Evolutionary conservation across 2,113 vertebrate genomes (phyloP).

Genomic region (Dissostichus mawsoni): DNA sequence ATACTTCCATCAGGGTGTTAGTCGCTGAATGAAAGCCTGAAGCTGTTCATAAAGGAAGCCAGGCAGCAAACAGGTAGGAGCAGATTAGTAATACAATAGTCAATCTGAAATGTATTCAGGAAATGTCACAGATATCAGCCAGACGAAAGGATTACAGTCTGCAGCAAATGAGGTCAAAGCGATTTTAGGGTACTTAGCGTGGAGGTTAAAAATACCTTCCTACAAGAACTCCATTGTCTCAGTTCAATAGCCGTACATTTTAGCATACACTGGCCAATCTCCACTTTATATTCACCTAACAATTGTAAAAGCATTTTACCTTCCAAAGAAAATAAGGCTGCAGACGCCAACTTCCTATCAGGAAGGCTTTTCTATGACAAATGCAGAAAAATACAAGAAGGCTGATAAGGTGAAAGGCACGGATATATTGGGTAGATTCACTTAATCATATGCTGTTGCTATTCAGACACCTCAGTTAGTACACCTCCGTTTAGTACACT

Average conservation of each 20-base stretch:
- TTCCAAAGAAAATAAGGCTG: slow-evolving; percentile 62
- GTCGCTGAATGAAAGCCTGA: slow-evolving; percentile 20
- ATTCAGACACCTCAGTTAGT: no score
- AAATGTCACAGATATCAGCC: slow-evolving; percentile 52
- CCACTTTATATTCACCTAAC: slow-evolving; percentile 21
- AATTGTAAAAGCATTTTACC: slow-evolving; percentile 44
- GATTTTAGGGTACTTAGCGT: slow-evolving; percentile 42
- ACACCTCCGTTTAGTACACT: no score
- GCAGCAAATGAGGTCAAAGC: slow-evolving; percentile 36
- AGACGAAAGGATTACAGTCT: slow-evolving; percentile 29
- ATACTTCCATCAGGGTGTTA: slow-evolving; percentile 45
- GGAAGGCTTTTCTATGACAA: slow-evolving; percentile 36
- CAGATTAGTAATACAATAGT: slow-evolving; percentile 56
- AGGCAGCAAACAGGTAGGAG: slow-evolving; percentile 36
- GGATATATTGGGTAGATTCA: slow-evolving; percentile 12
- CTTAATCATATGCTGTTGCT: background rate
- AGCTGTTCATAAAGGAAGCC: slow-evolving; percentile 31
- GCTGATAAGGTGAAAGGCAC: slow-evolving; percentile 41
- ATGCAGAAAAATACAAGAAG: slow-evolving; percentile 9
- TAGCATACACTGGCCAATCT: slow-evolving; percentile 23
- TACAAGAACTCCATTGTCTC: slow-evolving; percentile 65
- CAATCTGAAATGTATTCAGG: slow-evolving; percentile 38
- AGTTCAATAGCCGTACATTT: slow-evolving; percentile 44
- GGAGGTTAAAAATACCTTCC: slow-evolving; percentile 62
- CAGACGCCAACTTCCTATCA: slow-evolving; percentile 50